Percentiles rank a stretch among this genome's conserved stretches.
Evolutionary conservation across 2,888 invertebrate genomes (phyloP).

Genomic region (Dolomedes plantarius): DNA sequence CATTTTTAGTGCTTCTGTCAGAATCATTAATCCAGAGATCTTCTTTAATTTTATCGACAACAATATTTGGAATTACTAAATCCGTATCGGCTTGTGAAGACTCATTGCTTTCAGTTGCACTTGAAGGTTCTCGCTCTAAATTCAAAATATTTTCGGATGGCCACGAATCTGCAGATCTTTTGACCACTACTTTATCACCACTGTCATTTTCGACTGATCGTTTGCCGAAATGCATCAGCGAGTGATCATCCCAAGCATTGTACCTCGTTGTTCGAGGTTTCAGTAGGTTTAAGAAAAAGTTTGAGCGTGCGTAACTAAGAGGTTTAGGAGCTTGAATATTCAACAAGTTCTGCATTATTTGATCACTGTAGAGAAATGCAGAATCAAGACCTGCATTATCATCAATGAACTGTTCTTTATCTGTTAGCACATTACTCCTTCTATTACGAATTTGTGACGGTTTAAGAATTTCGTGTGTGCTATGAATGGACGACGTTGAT

Average conservation of each 20-base stretch:
- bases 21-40: not conserved
- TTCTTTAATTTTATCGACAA: no score
- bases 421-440: conserved; percentile 22
- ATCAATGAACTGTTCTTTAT: conserved; percentile 6
- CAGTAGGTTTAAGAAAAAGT: conserved; percentile 46
- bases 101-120: not conserved
- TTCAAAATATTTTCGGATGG: not conserved
- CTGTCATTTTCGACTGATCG: conserved; percentile 1
- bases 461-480: not conserved
- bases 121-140: not conserved
- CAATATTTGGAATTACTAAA: not conserved
- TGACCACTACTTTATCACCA: not conserved
- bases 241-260: conserved; percentile 58
- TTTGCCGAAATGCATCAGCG: conserved; percentile 64
- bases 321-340: conserved; percentile 34
- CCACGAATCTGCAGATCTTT: not conserved
- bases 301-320: conserved; percentile 32
- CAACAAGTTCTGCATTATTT: conserved; percentile 49
- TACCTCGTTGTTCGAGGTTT: conserved; percentile 41
- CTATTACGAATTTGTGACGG: conserved; percentile 24
- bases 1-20: not conserved
- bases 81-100: not conserved
- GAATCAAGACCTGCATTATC: conserved; percentile 32
- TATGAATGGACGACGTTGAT: not conserved
- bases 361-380: conserved; percentile 44